Conservation (phyloP, 2,113 vertebrate genomes). For the Hemiprocne comata region DNA sequence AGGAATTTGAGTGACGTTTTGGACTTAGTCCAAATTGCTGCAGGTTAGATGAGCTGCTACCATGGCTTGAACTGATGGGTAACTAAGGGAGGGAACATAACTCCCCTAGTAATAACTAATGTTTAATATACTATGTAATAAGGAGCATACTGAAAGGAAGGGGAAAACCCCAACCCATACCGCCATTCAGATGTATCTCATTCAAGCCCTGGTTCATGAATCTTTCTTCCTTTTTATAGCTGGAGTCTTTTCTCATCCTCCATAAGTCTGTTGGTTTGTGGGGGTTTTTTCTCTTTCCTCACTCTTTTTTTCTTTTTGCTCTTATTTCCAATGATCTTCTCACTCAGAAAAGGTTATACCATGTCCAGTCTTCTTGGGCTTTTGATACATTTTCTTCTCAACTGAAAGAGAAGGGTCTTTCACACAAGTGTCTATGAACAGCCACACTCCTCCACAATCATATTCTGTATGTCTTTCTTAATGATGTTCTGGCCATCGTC, state of each 20-base stretch:
- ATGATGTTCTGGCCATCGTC: conserved; percentile 97
- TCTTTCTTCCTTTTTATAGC: conserved; percentile 62
- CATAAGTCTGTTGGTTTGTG: conserved; percentile 9
- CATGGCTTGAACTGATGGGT: conserved; percentile 60
- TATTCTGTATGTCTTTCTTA: conserved; percentile 98
- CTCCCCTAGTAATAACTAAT: conserved; percentile 45
- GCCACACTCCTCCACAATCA: conserved; percentile 99
- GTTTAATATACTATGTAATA: conserved; percentile 51
- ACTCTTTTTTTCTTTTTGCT: neutral
- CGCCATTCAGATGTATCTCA: conserved; percentile 28
- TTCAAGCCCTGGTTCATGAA: conserved; percentile 64
- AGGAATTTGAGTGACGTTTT: conserved; percentile 59
- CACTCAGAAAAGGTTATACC: conserved; percentile 59
- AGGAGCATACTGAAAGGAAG: conserved; percentile 56
- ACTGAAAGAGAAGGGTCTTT: neutral
- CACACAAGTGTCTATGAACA: conserved; percentile 82
- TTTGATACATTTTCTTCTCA: conserved; percentile 33
- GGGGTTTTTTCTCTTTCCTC: neutral
- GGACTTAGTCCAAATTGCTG: conserved; percentile 60
- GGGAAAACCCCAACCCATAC: conserved; percentile 47
- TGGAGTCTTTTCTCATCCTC: conserved; percentile 23
- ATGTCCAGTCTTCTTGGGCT: conserved; percentile 47
- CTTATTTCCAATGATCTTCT: conserved; percentile 32
- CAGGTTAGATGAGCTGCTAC: conserved; percentile 66
- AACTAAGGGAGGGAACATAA: conserved; percentile 45